phyloP scores from a whole-genome alignment of 2,113 vertebrate genomes.

The Narcine bancroftii region DNA sequence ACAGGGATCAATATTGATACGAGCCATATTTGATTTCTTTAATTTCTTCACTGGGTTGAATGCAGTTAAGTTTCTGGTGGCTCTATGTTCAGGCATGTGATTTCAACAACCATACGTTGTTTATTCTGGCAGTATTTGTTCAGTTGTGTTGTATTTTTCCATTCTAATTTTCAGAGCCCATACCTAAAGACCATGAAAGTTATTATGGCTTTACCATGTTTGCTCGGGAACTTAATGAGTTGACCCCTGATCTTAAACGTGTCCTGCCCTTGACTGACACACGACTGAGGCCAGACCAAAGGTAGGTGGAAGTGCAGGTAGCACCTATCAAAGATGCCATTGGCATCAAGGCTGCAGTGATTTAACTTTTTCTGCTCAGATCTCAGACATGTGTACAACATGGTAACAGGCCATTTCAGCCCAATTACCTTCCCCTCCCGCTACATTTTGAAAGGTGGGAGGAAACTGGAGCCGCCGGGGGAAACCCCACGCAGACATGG shows the following conservation, averaged over 20 bases:
- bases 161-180: slow-evolving; percentile 66
- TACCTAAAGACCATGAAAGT: slow-evolving; percentile 92
- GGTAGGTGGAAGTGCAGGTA: slow-evolving; percentile 51
- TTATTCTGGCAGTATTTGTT: background rate
- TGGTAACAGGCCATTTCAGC: too few relatives aligned
- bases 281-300: slow-evolving; percentile 91
- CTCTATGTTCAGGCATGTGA: background rate
- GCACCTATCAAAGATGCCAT: too few relatives aligned
- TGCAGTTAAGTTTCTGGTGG: background rate
- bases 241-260: slow-evolving; percentile 85
- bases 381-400: too few relatives aligned
- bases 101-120: background rate
- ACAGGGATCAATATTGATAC: too few relatives aligned
- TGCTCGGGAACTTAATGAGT: slow-evolving; percentile 91
- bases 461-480: too few relatives aligned
- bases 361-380: too few relatives aligned
- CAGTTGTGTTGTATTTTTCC: slow-evolving; percentile 40
- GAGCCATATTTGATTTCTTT: too few relatives aligned
- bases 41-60: background rate
- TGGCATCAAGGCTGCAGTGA: too few relatives aligned
- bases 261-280: slow-evolving; percentile 85
- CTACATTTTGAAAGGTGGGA: too few relatives aligned
- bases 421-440: too few relatives aligned
- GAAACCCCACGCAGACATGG: too few relatives aligned
- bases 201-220: slow-evolving; percentile 98